phyloP scores from a whole-genome alignment of 2,888 invertebrate species.

The Pterobdella sp. region DNA sequence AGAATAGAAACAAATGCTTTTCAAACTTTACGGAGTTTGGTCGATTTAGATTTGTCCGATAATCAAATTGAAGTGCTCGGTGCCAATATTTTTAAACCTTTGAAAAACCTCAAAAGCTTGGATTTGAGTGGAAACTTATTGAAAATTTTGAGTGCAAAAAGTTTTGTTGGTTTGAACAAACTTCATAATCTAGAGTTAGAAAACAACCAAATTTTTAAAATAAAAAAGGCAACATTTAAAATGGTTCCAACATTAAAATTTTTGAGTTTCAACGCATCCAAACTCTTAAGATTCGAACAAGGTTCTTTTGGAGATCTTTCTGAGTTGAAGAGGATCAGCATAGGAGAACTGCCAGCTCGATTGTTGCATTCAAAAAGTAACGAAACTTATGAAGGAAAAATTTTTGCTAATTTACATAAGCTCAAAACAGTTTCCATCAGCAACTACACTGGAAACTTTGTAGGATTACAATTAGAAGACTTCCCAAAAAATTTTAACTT shows the following conservation, averaged over 20 bases:
- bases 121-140: too few species aligned
- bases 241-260: not conserved
- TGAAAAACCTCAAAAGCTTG: too few species aligned
- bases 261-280: not conserved
- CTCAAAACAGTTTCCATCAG: not conserved
- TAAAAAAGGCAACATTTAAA: not conserved
- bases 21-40: too few species aligned
- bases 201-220: not conserved
- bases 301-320: not conserved
- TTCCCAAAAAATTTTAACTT: not conserved
- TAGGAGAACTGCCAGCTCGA: not conserved
- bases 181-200: not conserved
- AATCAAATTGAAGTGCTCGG: too few species aligned
- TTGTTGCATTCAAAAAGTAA: not conserved
- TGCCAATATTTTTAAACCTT: too few species aligned
- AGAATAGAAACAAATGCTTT: not conserved
- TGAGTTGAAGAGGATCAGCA: not conserved
- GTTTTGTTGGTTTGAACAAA: not conserved
- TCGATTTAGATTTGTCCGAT: too few species aligned
- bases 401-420: not conserved
- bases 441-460: not conserved
- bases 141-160: too few species aligned
- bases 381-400: not conserved
- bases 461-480: not conserved
- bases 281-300: not conserved